Base-by-base conservation (phyloP, 2,113 vertebrate genomes). In the Epinephelus lanceolatus region DNA sequence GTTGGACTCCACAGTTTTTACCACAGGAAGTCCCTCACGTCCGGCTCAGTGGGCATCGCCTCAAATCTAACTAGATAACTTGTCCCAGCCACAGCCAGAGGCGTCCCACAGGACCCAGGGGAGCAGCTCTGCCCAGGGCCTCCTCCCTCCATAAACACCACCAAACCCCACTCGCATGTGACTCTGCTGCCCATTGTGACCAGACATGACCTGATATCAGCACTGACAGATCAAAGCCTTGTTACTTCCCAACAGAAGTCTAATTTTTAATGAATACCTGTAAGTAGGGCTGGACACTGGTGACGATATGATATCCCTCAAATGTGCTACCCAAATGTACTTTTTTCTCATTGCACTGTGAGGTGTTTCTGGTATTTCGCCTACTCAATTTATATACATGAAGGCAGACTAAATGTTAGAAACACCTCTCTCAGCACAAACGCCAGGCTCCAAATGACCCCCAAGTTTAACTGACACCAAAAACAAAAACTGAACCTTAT, bases 21-120 rank as follows among this genome's bases (percentile, higher is more conserved):
- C 78, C 49, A 80, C 76, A 94, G 95, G 95, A 96, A 95, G 90
- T 95, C 94, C 88, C 94, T 73, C 33, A 25, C 52, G 67, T 96
- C 95, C 94, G 93, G 89, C 61, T 66, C 66, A 18, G 86, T 80
- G 88, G 93, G 87, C 87, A 88, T 86, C 73, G 91, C 91, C 90
- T 87, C 51, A 86, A 88, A 84, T 83, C 51, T 63, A 62, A 71
- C 23, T 79, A 86, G 87, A 95, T 93, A 93, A 93, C 60, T 59
- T 8, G 63, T 59, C 80, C 68, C 40, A 55, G 37, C 19, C 33
- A 33, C 17, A 69, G 76, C 65, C 73, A 56, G 47, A 49, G 81
- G 27, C 11, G 18, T 76, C 80, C 75, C 81, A 69, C 53, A 51
- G 83, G 75, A 85, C 69, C 78, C 51, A 1, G 70, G 49, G 82